Evolutionary conservation across 2,113 vertebrate genomes (phyloP).

Genomic region (Alethe diademata): DNA sequence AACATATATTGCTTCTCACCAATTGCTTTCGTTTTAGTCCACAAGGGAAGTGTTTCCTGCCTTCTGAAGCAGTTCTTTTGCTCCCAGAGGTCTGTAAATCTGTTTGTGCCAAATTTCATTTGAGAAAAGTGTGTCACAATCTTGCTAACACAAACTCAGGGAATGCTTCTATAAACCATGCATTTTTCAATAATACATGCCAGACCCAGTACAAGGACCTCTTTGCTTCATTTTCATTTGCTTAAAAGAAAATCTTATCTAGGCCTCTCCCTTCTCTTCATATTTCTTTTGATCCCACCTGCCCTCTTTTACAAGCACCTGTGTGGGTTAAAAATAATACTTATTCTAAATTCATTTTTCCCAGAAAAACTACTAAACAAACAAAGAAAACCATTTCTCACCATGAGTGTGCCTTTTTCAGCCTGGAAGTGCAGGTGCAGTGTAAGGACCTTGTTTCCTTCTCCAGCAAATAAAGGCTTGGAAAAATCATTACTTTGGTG

Average conservation of each 20-base stretch:
- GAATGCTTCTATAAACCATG: neutral
- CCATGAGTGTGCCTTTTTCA: neutral
- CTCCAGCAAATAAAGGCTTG: neutral
- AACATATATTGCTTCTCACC: neutral
- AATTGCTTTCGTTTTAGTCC: neutral
- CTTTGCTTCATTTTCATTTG: neutral
- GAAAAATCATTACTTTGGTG: neutral
- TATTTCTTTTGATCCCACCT: neutral
- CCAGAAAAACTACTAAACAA: neutral
- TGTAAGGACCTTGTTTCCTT: accelerated
- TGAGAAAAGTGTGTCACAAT: neutral
- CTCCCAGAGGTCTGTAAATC: neutral
- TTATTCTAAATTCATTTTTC: neutral
- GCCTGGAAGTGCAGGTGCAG: neutral
- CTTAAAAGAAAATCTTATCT: neutral
- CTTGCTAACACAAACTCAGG: neutral
- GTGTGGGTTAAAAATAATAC: neutral
- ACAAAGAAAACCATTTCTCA: neutral
- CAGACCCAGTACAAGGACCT: accelerated
- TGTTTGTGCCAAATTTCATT: neutral
- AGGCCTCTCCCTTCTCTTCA: neutral
- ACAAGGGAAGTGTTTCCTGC: neutral
- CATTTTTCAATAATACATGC: neutral
- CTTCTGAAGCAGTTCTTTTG: neutral
- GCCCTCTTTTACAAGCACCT: neutral